A percentile compares a stretch with the other conserved stretches of the same genome.
Evolutionary conservation across 2,797 vertebrate genomes (phyloP).

Genomic region (Alfaro cultratus): DNA sequence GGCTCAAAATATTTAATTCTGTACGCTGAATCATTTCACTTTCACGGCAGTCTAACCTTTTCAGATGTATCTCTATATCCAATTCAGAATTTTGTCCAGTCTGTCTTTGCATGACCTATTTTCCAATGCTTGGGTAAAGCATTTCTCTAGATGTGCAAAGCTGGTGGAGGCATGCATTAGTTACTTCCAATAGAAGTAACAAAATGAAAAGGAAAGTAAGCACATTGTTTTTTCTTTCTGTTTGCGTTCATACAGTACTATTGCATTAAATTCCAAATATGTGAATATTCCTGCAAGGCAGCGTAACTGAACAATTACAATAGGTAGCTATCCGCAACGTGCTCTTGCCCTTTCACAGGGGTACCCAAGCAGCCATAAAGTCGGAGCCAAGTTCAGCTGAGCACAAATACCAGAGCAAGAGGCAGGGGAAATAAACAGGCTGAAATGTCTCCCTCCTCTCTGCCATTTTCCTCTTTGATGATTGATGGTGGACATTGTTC

Average conservation of each 20-base stretch:
- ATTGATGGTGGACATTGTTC: slow-evolving; percentile 81
- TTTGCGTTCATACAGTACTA: background rate
- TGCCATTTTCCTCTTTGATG: slow-evolving; percentile 60
- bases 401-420: slow-evolving; percentile 60
- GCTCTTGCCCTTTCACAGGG: slow-evolving; percentile 57
- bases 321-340: slow-evolving; percentile 45
- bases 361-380: slow-evolving; percentile 47
- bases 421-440: slow-evolving; percentile 52
- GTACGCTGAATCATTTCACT: background rate
- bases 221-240: background rate
- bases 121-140: background rate
- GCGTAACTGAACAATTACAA: slow-evolving; percentile 49
- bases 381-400: slow-evolving; percentile 51
- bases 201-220: background rate
- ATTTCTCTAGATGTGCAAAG: background rate
- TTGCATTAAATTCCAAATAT: background rate
- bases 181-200: background rate
- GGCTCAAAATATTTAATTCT: background rate
- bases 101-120: background rate
- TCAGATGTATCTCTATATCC: background rate
- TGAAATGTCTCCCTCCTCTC: slow-evolving; percentile 45
- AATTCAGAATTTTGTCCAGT: background rate
- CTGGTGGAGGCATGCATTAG: background rate
- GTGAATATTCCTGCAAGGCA: background rate
- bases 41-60: too few species aligned